A percentile compares a stretch with the other conserved stretches of the same genome.
Conservation (phyloP, 2,113 vertebrate species). For the Pelobates fuscus region DNA sequence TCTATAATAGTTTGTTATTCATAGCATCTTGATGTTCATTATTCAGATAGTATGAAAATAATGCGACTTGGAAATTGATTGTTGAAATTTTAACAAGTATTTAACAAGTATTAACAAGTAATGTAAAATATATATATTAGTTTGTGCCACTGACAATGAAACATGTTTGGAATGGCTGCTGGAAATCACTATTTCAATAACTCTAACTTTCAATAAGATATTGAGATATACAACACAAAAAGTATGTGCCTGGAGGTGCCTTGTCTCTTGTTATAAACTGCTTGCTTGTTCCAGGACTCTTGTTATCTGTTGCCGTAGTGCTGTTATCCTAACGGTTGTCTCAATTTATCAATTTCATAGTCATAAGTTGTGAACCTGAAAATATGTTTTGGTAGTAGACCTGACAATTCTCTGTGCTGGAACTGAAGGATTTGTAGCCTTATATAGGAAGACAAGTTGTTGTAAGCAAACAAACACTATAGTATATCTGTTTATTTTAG, state of each 20-base stretch:
- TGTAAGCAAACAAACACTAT: constrained; percentile 31
- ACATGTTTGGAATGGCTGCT: neutral
- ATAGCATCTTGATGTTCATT: no score
- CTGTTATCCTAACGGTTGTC: constrained; percentile 33
- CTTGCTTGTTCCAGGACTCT: constrained; percentile 2
- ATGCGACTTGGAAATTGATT: no score
- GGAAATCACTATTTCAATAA: constrained; percentile 5
- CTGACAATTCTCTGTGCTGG: constrained; percentile 24
- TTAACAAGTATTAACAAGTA: no score
- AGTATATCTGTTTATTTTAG: constrained; percentile 35
- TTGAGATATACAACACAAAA: constrained; percentile 23
- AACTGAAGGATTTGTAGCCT: constrained; percentile 18
- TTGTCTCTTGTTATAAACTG: constrained; percentile 35
- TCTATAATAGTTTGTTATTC: no score
- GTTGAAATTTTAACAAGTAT: no score
- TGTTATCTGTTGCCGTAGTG: constrained; percentile 15
- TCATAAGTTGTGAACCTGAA: constrained; percentile 39
- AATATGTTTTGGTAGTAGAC: constrained; percentile 22
- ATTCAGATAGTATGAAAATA: no score
- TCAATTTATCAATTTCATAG: constrained; percentile 41
- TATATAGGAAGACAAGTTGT: constrained; percentile 22
- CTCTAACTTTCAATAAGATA: constrained; percentile 24
- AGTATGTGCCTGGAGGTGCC: constrained; percentile 29
- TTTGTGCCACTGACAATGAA: neutral
- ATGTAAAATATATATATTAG: no score